Conservation (phyloP, 2,888 invertebrate species). For the Lamproptera curius region DNA sequence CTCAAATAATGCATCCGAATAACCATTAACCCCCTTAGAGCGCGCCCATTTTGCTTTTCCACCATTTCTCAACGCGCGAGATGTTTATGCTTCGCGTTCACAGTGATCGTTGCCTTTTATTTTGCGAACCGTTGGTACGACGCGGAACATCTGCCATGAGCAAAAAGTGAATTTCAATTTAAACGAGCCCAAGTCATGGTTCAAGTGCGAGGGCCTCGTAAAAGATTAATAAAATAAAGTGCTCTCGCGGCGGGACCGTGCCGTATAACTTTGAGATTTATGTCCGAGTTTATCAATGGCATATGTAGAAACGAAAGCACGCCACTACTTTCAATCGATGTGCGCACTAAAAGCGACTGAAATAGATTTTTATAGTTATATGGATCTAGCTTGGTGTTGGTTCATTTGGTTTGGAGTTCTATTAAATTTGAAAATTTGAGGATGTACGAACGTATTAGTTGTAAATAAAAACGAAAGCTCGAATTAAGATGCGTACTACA, state of each 20-base stretch:
- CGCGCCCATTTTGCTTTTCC: conserved; percentile 1
- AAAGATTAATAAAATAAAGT: conserved; percentile 57
- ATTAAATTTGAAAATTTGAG: no score
- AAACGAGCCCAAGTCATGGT: conserved; percentile 32
- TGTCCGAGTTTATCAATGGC: conserved; percentile 6
- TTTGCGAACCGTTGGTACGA: conserved; percentile 10
- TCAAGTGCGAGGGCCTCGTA: conserved; percentile 57
- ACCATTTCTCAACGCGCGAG: conserved; percentile 8
- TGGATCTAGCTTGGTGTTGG: no score
- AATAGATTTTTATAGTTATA: no score
- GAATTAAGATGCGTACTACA: no score
- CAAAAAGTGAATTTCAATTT: conserved; percentile 25
- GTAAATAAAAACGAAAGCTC: no score
- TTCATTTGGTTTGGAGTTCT: no score
- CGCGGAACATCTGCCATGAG: background rate
- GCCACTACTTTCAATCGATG: background rate
- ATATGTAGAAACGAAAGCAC: background rate
- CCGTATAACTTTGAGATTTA: conserved; percentile 42
- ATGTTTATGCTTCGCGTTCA: conserved; percentile 13
- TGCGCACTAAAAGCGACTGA: no score
- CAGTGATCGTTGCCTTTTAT: conserved; percentile 14
- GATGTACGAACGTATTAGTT: no score
- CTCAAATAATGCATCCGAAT: background rate
- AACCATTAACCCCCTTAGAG: conserved; percentile 7
- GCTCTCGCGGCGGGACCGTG: conserved; percentile 49